Evolutionary conservation across 2,888 invertebrate species (phyloP).

Genomic region (Tetramorium bicarinatum): DNA sequence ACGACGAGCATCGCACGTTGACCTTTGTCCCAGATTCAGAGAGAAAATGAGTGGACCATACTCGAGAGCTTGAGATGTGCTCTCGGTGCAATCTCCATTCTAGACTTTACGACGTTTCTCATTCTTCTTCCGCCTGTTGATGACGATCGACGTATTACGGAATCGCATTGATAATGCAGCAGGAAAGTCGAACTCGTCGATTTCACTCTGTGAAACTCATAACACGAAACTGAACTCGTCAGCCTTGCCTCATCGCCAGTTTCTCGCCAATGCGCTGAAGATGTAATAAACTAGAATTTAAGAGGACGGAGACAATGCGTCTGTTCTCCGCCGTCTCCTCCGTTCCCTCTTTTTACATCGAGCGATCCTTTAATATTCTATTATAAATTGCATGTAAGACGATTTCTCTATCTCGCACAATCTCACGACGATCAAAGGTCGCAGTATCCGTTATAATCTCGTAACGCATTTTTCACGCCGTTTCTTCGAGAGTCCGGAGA

Average conservation of each 20-base stretch:
- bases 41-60: neutral
- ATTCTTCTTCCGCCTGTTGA: neutral
- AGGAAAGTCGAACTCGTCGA: conserved; percentile 17
- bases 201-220: conserved; percentile 35
- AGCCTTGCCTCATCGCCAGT: neutral
- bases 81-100: neutral
- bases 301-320: conserved; percentile 41
- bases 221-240: conserved; percentile 31
- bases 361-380: conserved; percentile 17
- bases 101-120: neutral
- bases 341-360: neutral
- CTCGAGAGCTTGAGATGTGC: neutral
- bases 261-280: conserved; percentile 8
- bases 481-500: conserved; percentile 16
- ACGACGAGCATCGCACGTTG: conserved; percentile 7
- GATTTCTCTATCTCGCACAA: conserved; percentile 42
- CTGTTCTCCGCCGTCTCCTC: conserved; percentile 62
- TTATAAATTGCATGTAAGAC: conserved; percentile 36
- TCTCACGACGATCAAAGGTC: conserved; percentile 39
- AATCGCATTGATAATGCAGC: neutral
- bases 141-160: neutral
- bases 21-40: conserved; percentile 16
- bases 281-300: conserved; percentile 43
- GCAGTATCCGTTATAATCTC: conserved; percentile 34
- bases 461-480: conserved; percentile 40